Conservation (phyloP, 2,888 invertebrate genomes). For the Athripsodes cinereus region DNA sequence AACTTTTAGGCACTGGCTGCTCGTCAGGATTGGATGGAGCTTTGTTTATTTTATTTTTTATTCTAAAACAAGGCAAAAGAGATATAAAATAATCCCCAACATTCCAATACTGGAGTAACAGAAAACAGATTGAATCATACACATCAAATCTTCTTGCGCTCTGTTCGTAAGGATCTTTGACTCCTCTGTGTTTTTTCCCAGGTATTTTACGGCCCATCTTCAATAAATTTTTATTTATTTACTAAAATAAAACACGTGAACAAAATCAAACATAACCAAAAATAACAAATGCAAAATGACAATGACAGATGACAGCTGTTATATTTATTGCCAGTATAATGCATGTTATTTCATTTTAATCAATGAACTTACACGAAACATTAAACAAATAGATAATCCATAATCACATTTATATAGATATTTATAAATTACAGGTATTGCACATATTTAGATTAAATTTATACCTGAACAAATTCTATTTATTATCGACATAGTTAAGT, state of each 20-base stretch:
- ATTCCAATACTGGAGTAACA: background rate
- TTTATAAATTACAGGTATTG: too few species aligned
- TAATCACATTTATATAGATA: too few species aligned
- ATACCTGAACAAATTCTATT: too few species aligned
- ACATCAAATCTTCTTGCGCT: slow-evolving; percentile 54
- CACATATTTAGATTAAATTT: too few species aligned
- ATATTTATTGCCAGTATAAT: too few species aligned
- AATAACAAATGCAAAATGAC: background rate
- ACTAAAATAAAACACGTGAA: background rate
- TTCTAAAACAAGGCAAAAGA: slow-evolving; percentile 40
- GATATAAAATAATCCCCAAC: background rate
- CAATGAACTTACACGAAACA: too few species aligned
- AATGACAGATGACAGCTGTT: too few species aligned
- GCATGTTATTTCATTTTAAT: too few species aligned
- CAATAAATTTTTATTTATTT: background rate
- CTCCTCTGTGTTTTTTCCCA: slow-evolving; percentile 70
- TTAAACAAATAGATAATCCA: too few species aligned
- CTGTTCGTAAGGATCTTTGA: slow-evolving; percentile 72
- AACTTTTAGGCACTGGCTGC: slow-evolving; percentile 67
- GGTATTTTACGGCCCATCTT: slow-evolving; percentile 74
- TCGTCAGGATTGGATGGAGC: slow-evolving; percentile 65
- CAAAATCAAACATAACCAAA: background rate
- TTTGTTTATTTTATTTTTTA: slow-evolving; percentile 67
- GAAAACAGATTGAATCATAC: slow-evolving; percentile 41
- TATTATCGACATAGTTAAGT: too few species aligned